Evolutionary conservation across 2,888 invertebrate species (phyloP).

Genomic region (Limnephilus rhombicus): DNA sequence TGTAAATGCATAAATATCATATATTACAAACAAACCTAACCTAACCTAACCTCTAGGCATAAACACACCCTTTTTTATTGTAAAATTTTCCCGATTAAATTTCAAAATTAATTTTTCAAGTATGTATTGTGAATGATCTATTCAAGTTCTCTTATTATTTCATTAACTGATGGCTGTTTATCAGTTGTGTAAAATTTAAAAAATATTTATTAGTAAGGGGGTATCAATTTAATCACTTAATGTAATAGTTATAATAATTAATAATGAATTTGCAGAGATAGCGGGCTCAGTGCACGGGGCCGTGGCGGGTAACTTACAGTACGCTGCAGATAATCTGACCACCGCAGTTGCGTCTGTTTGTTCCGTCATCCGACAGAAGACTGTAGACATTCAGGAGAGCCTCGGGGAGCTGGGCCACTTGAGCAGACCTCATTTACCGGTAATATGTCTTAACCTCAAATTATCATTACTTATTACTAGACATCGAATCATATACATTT

Average conservation of each 20-base stretch:
- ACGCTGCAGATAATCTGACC: slow-evolving; percentile 70
- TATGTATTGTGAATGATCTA: too few species aligned
- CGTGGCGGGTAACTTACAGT: slow-evolving; percentile 73
- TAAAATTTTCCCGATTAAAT: too few species aligned
- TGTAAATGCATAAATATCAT: too few species aligned
- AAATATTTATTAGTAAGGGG: too few species aligned
- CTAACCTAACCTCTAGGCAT: too few species aligned
- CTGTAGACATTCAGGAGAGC: slow-evolving; percentile 73
- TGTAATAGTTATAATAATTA: background rate
- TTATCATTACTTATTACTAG: background rate
- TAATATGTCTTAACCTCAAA: slow-evolving; percentile 6
- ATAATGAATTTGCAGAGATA: slow-evolving; percentile 69
- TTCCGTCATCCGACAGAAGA: slow-evolving; percentile 75
- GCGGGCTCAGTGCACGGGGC: slow-evolving; percentile 75
- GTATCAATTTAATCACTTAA: background rate
- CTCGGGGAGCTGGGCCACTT: slow-evolving; percentile 64
- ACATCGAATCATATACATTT: too few species aligned
- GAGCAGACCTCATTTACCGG: slow-evolving; percentile 62
- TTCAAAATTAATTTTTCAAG: too few species aligned
- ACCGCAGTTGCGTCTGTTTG: slow-evolving; percentile 74
- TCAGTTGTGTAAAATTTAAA: too few species aligned
- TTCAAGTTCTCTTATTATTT: too few species aligned
- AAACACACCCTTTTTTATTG: too few species aligned
- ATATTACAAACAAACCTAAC: too few species aligned
- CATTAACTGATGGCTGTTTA: too few species aligned